Base-by-base conservation (phyloP, 2,797 vertebrate genomes). In the Sebastolobus alascanus region DNA sequence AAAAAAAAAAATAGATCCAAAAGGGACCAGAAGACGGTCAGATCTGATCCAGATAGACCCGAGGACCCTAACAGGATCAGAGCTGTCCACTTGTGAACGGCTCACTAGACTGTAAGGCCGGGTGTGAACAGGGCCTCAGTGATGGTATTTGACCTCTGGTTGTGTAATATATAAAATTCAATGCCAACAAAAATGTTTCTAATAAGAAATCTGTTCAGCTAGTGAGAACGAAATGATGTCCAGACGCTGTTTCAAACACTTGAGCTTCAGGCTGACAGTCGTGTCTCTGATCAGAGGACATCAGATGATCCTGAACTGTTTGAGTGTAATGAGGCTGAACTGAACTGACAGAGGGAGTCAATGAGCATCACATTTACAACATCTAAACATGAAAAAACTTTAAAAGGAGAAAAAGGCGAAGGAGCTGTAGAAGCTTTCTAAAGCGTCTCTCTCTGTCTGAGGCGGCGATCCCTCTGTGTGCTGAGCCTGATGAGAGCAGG, bases 401-500 rank as follows among this genome's bases (percentile, higher is more conserved):
- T 61, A 46, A 35, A 60, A 6, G 25, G 68, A 25, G 25, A 25
- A 25, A 56, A 72, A 43, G 38, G n/a, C 2, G 8, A 67, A 71
- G 6, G 61, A 37, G 82, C 66, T 50, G 71, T 18, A 6, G 16
- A 16, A 46, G 43, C 38, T 61, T 35, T 54, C 4, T 12, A 22
- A 46, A 46, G 43, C 16, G 16, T 46, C 43, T 46, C 6, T 46
- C 22, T 52, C 38, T 2, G 13, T 18, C 35, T 12, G 40, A 5
- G 10, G 18, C 4, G 10, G 25, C 69, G 65, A n/a, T 60, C 50
- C 59, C 18, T 29, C 33, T 27, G 58, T 16, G 68, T 22, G 80
- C 64, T 2, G 25, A 72, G 73, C 22, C 56, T 5, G 56, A 61
- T 76, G 12, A 63, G 22, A 82, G 4, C 43, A 6, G 38, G 56